Conservation (phyloP, 2,113 vertebrate genomes). For the Periophthalmus modestus region DNA sequence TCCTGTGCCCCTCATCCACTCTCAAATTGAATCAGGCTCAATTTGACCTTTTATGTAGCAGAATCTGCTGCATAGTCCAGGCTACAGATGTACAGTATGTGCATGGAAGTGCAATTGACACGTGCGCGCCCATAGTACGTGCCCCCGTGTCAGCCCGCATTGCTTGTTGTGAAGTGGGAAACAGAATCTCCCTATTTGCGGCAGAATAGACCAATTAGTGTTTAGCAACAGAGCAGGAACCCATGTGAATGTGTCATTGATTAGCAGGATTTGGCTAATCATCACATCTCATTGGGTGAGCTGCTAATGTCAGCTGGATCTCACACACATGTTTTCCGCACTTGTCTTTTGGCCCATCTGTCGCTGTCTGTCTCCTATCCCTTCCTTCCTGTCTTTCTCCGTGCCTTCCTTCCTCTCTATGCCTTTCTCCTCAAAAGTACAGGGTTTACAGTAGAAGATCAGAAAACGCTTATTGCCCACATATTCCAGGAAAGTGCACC, state of each 20-base stretch:
- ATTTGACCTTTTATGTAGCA: constrained; percentile 75
- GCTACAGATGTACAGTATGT: constrained; percentile 66
- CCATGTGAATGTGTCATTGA: constrained; percentile 82
- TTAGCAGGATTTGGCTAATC: constrained; percentile 83
- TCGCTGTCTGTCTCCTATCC: constrained; percentile 58
- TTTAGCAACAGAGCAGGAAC: constrained; percentile 79
- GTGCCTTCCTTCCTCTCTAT: constrained; percentile 62
- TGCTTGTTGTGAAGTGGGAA: constrained; percentile 73
- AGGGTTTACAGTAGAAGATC: constrained; percentile 60
- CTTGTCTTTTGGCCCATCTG: constrained; percentile 67
- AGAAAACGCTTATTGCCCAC: constrained; percentile 53
- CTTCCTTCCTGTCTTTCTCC: constrained; percentile 57
- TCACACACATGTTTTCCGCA: constrained; percentile 70
- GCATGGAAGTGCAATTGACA: constrained; percentile 50
- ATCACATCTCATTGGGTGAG: constrained; percentile 78
- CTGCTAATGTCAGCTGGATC: constrained; percentile 78
- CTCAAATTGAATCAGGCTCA: constrained; percentile 77
- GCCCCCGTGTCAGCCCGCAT: constrained; percentile 62
- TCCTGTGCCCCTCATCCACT: constrained; percentile 68
- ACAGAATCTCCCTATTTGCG: constrained; percentile 76
- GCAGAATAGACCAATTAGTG: constrained; percentile 81
- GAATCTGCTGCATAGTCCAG: constrained; percentile 53
- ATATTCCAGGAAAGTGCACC: constrained; percentile 15
- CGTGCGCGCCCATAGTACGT: constrained; percentile 42
- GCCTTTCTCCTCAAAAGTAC: constrained; percentile 25